Conservation (phyloP, 2,113 vertebrate genomes). For the Hymenochirus boettgeri region DNA sequence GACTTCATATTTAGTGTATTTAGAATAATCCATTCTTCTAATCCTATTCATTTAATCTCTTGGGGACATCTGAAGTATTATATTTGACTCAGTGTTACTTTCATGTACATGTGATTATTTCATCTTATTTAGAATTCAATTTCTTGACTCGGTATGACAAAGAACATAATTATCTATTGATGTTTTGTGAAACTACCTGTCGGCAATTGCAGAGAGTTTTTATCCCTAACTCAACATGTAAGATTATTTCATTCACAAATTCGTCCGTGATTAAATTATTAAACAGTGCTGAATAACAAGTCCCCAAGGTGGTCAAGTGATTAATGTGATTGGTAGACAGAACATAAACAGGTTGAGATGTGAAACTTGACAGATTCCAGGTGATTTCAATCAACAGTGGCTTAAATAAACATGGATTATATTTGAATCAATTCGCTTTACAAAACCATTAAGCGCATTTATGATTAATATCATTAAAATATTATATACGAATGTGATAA, state of each 20-base stretch:
- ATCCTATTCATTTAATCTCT: constrained; percentile 35
- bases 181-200: constrained; percentile 16
- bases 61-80: constrained; percentile 24
- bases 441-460: too few species aligned
- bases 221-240: constrained; percentile 33
- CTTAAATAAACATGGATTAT: too few species aligned
- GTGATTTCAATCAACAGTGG: too few species aligned
- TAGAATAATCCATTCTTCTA: constrained; percentile 25
- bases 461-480: too few species aligned
- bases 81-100: constrained; percentile 34
- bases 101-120: constrained; percentile 37
- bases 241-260: constrained; percentile 27
- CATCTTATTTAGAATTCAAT: constrained; percentile 40
- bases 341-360: background rate
- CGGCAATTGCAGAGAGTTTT: constrained; percentile 36
- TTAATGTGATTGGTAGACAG: background rate
- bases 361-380: background rate
- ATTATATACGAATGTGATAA: too few species aligned
- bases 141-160: constrained; percentile 35
- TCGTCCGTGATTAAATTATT: constrained; percentile 31
- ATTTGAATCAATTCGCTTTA: too few species aligned
- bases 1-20: constrained; percentile 11
- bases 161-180: constrained; percentile 32
- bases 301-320: constrained; percentile 21
- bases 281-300: constrained; percentile 21